A percentile compares a stretch with the other conserved stretches of the same genome.
Conservation (phyloP, 2,797 vertebrate genomes). For the Hylomyscus alleni region DNA sequence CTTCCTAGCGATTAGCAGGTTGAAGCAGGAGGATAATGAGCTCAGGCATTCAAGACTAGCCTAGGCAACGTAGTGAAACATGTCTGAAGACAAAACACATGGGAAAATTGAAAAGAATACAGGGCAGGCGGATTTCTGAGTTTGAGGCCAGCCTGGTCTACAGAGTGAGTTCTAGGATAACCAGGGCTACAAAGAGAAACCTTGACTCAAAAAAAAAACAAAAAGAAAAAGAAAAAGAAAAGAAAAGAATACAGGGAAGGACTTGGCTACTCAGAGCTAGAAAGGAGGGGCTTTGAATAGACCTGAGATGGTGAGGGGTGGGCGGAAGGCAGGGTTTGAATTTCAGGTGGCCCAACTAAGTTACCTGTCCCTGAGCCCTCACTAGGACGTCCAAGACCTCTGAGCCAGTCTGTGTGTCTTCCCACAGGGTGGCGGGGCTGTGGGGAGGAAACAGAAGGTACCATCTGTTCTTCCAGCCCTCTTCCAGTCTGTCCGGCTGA, state of each 20-base stretch:
- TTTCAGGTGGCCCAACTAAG: background rate
- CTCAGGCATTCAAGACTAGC: background rate
- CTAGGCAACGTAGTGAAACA: background rate
- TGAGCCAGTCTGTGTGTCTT: background rate
- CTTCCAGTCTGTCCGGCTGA: conserved; percentile 18
- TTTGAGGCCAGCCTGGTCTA: too few species aligned
- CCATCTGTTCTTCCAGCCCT: conserved; percentile 70
- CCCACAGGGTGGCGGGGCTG: background rate
- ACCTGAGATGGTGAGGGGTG: background rate
- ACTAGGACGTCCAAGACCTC: background rate
- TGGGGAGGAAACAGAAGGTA: conserved; percentile 46
- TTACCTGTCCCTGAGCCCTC: conserved; percentile 48
- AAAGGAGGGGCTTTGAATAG: background rate
- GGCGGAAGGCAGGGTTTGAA: background rate
- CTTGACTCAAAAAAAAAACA: too few species aligned
- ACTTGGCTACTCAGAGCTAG: background rate
- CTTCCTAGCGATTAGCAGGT: background rate
- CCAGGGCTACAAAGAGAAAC: too few species aligned
- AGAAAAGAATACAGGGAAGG: background rate
- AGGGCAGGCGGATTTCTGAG: too few species aligned
- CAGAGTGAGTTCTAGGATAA: too few species aligned
- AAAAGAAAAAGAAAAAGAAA: too few species aligned
- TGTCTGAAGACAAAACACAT: background rate
- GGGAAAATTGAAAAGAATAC: background rate
- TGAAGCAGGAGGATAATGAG: background rate